Base-by-base conservation (phyloP, 1,140 invertebrate species). In the Calephelis nemesis region DNA sequence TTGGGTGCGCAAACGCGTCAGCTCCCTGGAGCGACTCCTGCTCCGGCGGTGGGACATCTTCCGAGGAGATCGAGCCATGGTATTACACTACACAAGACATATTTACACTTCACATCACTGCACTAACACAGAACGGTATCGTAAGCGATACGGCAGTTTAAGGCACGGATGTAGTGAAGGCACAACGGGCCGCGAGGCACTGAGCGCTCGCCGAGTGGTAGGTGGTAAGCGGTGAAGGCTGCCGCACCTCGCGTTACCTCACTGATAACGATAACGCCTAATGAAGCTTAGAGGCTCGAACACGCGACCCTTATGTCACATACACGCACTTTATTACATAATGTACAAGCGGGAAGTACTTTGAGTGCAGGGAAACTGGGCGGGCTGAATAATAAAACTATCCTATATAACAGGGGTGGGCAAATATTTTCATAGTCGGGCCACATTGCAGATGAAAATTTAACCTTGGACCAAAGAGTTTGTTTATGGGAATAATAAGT, bases 41-140 rank as follows among this genome's bases (percentile, higher is more conserved):
- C 15, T 19, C 15, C 15, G 54, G 15, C 85, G 77, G 45, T 79
- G 77, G 8, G 83, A 67, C 13, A 85, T 79, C 70, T 85, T 75
- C 48, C 86, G 70, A 63, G 87, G 87, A 7, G 87, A 90, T 12
- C 86, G 79, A 62, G 86, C 86, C 87, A 90, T 90, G 30, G 30
- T 72, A 49, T 52, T 63, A 68, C 67, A 54, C 68, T 42, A 60
- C 12, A 58, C 69, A 70, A 70, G 30, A 30, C 62, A 65, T 52
- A 64, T 67, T 64, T 72, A 71, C 45, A 62, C 60, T 73, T 63
- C 64, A 63, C 63, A 62, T 62, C 47, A 58, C 50, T 58, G 54
- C 62, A 65, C 67, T 40, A 67, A 48, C 47, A 50, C 47, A 39
- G 9, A 64, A 78, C 79, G 74, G 75, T 78, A 79, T 58, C 83